A percentile compares a stretch with the other conserved stretches of the same genome.
These are phyloP conservation scores for Hystrix cristata DNA, from an alignment of 2,113 vertebrate genomes.

Conservation along the genomic window DNA sequence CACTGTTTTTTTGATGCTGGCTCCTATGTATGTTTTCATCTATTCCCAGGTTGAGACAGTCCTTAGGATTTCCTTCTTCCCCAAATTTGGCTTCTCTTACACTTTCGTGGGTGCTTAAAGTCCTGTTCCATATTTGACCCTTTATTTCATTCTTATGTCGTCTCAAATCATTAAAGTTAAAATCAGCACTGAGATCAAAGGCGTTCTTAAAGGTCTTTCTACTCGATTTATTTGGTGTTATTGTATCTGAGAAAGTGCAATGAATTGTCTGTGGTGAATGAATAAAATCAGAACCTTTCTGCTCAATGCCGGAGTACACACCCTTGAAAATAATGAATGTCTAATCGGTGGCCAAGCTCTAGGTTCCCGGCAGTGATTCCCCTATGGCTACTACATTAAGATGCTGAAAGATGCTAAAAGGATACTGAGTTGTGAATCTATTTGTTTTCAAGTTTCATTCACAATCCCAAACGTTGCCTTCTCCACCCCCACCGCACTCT, in stretches of 20 bases:
- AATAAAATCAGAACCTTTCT: conserved; percentile 66
- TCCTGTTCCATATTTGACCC: background rate
- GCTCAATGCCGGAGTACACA: background rate
- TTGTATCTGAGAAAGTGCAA: conserved; percentile 47
- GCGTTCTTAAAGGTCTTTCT: conserved; percentile 55
- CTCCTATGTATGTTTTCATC: background rate
- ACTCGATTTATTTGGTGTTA: conserved; percentile 64
- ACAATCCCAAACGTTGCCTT: background rate
- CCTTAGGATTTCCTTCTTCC: background rate
- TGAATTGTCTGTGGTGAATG: conserved; percentile 52
- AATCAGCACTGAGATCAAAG: conserved; percentile 66
- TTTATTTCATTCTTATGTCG: conserved; percentile 50
- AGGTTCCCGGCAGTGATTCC: background rate
- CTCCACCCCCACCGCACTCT: fast-evolving
- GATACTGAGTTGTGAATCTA: background rate
- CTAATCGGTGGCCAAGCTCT: background rate
- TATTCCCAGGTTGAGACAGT: background rate
- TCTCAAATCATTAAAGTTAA: conserved; percentile 71
- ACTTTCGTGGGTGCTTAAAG: conserved; percentile 25
- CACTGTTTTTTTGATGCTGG: background rate
- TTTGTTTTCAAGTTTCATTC: conserved; percentile 50
- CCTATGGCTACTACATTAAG: conserved; percentile 37
- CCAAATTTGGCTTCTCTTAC: background rate
- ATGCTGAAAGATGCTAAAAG: background rate
- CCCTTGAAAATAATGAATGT: conserved; percentile 47